A percentile compares a stretch with the other conserved stretches of the same genome.
Conservation (phyloP, 2,888 invertebrate species). For the Agonum fuliginosum region DNA sequence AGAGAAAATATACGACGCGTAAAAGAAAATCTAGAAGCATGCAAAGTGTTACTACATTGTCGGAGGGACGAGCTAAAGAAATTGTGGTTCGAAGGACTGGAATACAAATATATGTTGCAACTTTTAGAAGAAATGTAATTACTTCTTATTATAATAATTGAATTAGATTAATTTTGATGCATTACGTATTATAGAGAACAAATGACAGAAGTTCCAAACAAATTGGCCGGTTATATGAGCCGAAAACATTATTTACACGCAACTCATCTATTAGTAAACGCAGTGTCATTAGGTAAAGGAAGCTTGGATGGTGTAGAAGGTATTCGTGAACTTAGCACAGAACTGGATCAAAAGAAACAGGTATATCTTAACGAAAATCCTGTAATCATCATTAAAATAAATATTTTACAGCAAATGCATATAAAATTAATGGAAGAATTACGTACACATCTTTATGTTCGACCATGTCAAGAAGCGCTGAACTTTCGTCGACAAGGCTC, state of each 20-base stretch:
- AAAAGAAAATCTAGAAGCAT: constrained; percentile 87
- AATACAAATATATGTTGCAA: constrained; percentile 92
- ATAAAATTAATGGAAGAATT: constrained; percentile 82
- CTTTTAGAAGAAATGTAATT: constrained; percentile 92
- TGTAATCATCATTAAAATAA: constrained; percentile 23
- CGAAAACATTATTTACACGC: constrained; percentile 90
- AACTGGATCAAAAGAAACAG: constrained; percentile 82
- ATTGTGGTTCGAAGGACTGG: constrained; percentile 96
- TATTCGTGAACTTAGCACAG: constrained; percentile 84
- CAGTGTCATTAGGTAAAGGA: constrained; percentile 80
- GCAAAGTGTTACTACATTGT: constrained; percentile 90
- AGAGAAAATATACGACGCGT: constrained; percentile 85
- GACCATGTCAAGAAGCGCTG: constrained; percentile 70
- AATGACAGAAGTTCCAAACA: constrained; percentile 83
- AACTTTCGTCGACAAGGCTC: constrained; percentile 79
- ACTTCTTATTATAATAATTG: constrained; percentile 32
- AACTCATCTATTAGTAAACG: constrained; percentile 86
- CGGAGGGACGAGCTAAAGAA: constrained; percentile 94
- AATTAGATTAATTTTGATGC: constrained; percentile 28
- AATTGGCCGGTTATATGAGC: constrained; percentile 78
- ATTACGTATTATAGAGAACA: constrained; percentile 77
- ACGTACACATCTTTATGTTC: constrained; percentile 80
- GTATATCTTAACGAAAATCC: constrained; percentile 69
- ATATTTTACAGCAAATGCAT: constrained; percentile 77
- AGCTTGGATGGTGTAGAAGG: constrained; percentile 89